phyloP scores from a whole-genome alignment of 2,113 vertebrate species.

The Columbina picui region DNA sequence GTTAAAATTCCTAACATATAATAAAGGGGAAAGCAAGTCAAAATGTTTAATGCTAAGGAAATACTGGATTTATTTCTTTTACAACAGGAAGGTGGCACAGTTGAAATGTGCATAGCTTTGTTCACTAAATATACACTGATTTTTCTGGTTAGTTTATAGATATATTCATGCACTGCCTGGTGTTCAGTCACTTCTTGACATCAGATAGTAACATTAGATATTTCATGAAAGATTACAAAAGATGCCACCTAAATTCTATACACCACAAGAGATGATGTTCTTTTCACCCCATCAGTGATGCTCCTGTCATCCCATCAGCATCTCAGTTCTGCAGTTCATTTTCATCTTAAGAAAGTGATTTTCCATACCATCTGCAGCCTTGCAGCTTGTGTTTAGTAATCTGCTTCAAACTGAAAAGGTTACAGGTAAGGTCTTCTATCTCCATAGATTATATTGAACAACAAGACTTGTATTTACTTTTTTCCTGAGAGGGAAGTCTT shows the following conservation, averaged over 20 bases:
- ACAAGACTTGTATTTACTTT: neutral
- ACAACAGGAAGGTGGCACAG: neutral
- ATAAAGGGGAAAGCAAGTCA: neutral
- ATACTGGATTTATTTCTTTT: neutral
- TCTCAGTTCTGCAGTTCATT: neutral
- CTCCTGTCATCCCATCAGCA: constrained; percentile 2
- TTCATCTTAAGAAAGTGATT: neutral
- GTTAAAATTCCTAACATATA: neutral
- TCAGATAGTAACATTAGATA: neutral
- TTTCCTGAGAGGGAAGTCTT: neutral
- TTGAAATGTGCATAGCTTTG: neutral
- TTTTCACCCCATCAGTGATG: neutral
- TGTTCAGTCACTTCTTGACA: neutral
- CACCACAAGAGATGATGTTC: neutral
- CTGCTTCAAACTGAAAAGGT: neutral
- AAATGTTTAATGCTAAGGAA: neutral
- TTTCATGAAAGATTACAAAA: neutral
- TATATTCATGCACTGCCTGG: neutral
- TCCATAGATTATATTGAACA: neutral
- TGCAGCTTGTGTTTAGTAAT: neutral
- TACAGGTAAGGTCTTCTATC: neutral
- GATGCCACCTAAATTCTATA: neutral
- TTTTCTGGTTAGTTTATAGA: neutral
- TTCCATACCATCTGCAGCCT: neutral
- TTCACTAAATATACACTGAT: neutral